These are phyloP conservation scores for Alviniconcha strummeri DNA, from an alignment of 2,888 invertebrate species.

Conservation along the genomic window DNA sequence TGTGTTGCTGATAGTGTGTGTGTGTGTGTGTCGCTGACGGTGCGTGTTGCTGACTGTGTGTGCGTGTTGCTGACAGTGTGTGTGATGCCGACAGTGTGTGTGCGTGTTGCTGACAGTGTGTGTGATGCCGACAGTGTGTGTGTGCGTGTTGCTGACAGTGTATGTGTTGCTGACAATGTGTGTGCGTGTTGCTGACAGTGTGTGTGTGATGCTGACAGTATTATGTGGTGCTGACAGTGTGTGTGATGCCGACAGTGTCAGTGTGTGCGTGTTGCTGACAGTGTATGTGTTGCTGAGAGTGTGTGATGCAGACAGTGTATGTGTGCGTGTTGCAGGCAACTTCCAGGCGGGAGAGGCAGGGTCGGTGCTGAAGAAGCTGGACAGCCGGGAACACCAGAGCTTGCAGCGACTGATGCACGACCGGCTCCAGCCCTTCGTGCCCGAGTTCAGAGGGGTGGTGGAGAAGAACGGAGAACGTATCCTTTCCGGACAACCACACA, in stretches of 20 bases:
- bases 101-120: constrained; percentile 34
- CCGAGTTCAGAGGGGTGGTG: constrained; percentile 88
- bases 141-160: too few relatives aligned
- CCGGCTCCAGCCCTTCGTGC: constrained; percentile 89
- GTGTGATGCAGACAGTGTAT: neutral
- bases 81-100: too few relatives aligned
- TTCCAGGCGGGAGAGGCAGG: constrained; percentile 93
- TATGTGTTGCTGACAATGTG: too few relatives aligned
- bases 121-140: too few relatives aligned
- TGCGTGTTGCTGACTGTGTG: too few relatives aligned
- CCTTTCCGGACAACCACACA: constrained; percentile 48
- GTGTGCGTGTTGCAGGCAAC: constrained; percentile 79
- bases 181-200: too few relatives aligned
- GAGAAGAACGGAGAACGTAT: constrained; percentile 68
- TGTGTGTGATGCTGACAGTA: too few relatives aligned
- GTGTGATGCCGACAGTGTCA: too few relatives aligned
- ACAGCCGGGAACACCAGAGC: constrained; percentile 91
- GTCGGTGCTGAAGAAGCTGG: constrained; percentile 93
- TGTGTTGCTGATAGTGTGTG: too few relatives aligned
- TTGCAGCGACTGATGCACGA: constrained; percentile 93
- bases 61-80: too few relatives aligned
- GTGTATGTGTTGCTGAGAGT: neutral
- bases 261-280: neutral
- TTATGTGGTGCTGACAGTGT: too few relatives aligned
- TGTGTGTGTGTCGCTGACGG: too few relatives aligned